phyloP scores from a whole-genome alignment of 1,140 invertebrate genomes.

The Vanessa tameamea region DNA sequence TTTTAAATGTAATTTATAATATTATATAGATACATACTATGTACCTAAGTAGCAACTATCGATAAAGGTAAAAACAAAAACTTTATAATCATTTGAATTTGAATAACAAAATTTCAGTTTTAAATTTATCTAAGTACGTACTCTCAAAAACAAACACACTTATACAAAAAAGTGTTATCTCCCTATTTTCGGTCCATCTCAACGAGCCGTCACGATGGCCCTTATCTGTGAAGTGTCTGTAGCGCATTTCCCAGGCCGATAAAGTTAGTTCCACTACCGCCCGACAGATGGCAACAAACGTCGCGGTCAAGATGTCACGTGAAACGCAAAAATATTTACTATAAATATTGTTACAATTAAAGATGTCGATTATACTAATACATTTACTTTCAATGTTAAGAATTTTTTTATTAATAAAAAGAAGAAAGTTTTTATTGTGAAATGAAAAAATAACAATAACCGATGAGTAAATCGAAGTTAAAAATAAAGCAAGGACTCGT shows the following conservation, averaged over 20 bases:
- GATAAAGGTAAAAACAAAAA: not conserved
- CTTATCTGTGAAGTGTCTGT: constrained; percentile 60
- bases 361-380: too few species aligned
- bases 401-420: too few species aligned
- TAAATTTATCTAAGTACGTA: constrained; percentile 4
- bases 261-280: constrained; percentile 58
- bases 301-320: not conserved
- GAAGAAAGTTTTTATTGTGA: too few species aligned
- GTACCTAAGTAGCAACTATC: not conserved
- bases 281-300: constrained; percentile 61
- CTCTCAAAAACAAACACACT: constrained; percentile 36
- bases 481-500: too few species aligned
- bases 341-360: too few species aligned
- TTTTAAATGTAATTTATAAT: too few species aligned
- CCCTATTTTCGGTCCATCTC: constrained; percentile 60
- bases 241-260: constrained; percentile 56
- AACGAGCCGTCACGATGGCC: constrained; percentile 60
- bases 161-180: constrained; percentile 48
- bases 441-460: too few species aligned
- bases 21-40: too few species aligned
- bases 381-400: too few species aligned
- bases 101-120: too few species aligned
- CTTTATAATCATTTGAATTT: too few species aligned
- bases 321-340: not conserved
- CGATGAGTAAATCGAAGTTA: too few species aligned